Evolutionary conservation across 2,113 vertebrate genomes (phyloP), one percentile per base, ranked within the genome.

Genomic region (Lasiurus cinereus): DNA sequence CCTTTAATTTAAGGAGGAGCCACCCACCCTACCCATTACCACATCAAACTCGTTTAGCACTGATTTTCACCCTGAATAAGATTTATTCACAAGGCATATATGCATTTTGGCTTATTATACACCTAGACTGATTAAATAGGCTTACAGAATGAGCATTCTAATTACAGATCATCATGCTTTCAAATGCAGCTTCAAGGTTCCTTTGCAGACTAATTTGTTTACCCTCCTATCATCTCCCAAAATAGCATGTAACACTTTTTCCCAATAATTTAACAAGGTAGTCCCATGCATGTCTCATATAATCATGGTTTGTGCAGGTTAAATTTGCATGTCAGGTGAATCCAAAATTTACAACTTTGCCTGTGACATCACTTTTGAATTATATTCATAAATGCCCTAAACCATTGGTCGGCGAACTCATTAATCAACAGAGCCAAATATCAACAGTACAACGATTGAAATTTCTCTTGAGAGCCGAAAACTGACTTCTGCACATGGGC

Each of bases 201-300:
- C 59, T 91, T 79, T 91, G 27, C 15, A 94, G 83, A 86, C 91
- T 67, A 82, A 91, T 54, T 85, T 59, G 39, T 86, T 91, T 96
- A 73, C 14, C 27, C 12, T 94, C 18, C 52, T 76, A 73, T 83
- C n/a, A 48, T 67, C 66, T 43, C 78, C 18, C 39, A 39, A 85
- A 94, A 93, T 64, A 83, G 7, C 27, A 48, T 70, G 39, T 18
- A 36, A 56, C 15, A 39, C 5, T 84, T 76, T 74, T 36, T 3
- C 15, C 56, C 67, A 95, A 90, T 24, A 85, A 88, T 73, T 88
- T 50, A 67, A 78, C 31, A 84, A 27, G 22, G 13, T 8, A 50
- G 7, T 52, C 22, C 27, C 43, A 73, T 80, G 3, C 15, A 52
- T 6, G 31, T 69, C 84, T 87, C 67, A 48, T 70, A 46, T 69